These are phyloP conservation scores for Pangasius macronema DNA, from an alignment of 2,797 vertebrate genomes.

Conservation along the genomic window DNA sequence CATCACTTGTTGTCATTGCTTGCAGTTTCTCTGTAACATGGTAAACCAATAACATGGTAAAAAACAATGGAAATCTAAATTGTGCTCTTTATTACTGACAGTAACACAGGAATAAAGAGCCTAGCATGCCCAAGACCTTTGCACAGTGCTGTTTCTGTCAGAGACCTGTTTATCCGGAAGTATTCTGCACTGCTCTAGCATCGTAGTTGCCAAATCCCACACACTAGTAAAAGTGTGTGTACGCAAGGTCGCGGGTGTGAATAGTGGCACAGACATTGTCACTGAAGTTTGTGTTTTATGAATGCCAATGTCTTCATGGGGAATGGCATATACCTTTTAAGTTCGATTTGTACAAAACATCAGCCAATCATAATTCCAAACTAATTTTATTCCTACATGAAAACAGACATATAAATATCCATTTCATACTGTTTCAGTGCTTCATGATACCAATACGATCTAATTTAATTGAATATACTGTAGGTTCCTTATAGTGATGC, in stretches of 20 bases:
- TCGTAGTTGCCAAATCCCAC: background rate
- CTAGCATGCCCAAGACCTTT: background rate
- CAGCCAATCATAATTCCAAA: background rate
- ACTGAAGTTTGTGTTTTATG: background rate
- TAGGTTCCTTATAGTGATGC: background rate
- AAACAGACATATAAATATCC: background rate
- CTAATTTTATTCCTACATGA: background rate
- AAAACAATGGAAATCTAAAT: constrained; percentile 7
- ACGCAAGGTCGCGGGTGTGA: background rate
- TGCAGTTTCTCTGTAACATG: background rate
- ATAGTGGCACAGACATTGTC: background rate
- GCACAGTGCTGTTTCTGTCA: background rate
- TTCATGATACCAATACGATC: background rate
- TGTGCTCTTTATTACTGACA: background rate
- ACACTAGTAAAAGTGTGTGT: background rate
- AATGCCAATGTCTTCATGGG: background rate
- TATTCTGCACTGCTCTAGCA: background rate
- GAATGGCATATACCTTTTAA: background rate
- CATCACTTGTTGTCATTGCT: too few species aligned
- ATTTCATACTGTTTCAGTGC: too few species aligned
- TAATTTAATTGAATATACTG: background rate
- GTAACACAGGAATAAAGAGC: background rate
- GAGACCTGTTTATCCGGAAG: background rate
- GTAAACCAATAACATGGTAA: constrained; percentile 3
- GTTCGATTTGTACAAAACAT: background rate